A percentile compares a stretch with the other conserved stretches of the same genome.
phyloP scores from a whole-genome alignment of 2,797 vertebrate species.

The Lutjanus campechanus region DNA sequence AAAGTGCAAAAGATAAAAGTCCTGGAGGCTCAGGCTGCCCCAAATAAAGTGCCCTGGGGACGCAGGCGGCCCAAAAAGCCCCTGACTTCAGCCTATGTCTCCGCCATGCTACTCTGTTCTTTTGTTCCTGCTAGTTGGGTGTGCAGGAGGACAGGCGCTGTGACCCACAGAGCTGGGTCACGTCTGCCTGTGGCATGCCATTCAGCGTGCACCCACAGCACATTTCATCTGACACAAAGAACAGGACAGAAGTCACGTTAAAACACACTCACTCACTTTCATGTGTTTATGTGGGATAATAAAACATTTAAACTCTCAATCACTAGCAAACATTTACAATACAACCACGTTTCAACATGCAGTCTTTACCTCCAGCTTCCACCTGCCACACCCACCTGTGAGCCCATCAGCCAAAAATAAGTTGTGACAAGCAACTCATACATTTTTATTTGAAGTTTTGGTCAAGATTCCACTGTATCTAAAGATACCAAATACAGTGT shows the following conservation, averaged over 20 bases:
- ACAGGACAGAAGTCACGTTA: constrained; percentile 10
- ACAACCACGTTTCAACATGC: neutral
- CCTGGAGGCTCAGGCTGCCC: constrained; percentile 80
- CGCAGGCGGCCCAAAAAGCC: constrained; percentile 66
- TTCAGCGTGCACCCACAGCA: neutral
- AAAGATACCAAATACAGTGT: too few relatives aligned
- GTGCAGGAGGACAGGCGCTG: constrained; percentile 43
- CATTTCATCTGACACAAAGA: constrained; percentile 29
- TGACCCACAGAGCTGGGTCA: constrained; percentile 47
- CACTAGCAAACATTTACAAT: neutral
- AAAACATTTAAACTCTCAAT: neutral
- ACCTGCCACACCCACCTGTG: too few relatives aligned
- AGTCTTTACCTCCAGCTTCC: neutral
- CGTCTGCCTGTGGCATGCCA: constrained; percentile 11
- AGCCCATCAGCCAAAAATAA: too few relatives aligned
- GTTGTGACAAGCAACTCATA: too few relatives aligned
- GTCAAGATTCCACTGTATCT: too few relatives aligned
- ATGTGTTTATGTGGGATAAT: neutral
- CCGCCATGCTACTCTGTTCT: constrained; percentile 46
- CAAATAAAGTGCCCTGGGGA: constrained; percentile 81
- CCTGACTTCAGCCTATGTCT: constrained; percentile 32
- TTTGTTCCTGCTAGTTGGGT: constrained; percentile 69
- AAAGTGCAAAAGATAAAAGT: constrained; percentile 85
- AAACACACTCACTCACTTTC: neutral
- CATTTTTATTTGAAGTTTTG: too few relatives aligned